Percentiles rank a stretch among this genome's conserved stretches.
phyloP scores from a whole-genome alignment of 2,888 invertebrate species.

The Thereva nobilitata region DNA sequence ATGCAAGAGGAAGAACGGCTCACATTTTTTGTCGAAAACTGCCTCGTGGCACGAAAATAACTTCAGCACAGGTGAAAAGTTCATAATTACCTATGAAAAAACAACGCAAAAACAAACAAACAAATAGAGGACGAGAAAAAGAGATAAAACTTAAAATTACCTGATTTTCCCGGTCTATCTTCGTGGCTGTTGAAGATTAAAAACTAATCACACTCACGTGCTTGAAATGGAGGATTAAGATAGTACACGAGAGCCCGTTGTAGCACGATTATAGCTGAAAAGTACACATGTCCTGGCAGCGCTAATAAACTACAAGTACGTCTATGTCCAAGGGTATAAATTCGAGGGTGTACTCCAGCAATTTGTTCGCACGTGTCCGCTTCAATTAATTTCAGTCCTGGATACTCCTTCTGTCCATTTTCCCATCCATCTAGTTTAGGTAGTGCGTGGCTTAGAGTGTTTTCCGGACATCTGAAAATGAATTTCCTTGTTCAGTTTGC shows the following conservation, averaged over 20 bases:
- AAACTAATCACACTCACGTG: conserved; percentile 15
- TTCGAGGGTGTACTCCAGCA: conserved; percentile 24
- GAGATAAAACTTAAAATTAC: conserved; percentile 15
- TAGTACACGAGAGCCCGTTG: conserved; percentile 17
- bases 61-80: too few species aligned
- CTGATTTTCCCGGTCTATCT: conserved; percentile 10
- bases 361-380: conserved; percentile 36
- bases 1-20: too few species aligned
- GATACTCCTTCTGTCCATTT: conserved; percentile 34
- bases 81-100: too few species aligned
- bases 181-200: neutral
- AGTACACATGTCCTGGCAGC: conserved; percentile 30
- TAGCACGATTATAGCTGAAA: conserved; percentile 24
- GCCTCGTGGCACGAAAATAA: too few species aligned
- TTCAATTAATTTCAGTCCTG: conserved; percentile 35
- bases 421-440: conserved; percentile 32
- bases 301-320: conserved; percentile 26
- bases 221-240: conserved; percentile 22
- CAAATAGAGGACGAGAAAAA: neutral
- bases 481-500: conserved; percentile 25
- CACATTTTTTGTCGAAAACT: too few species aligned
- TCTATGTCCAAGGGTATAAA: conserved; percentile 19
- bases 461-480: conserved; percentile 37
- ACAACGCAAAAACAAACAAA: too few species aligned
- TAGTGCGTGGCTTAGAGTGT: conserved; percentile 24